Evolutionary conservation across 2,113 vertebrate genomes (phyloP).

Genomic region (Enhydra lutris): DNA sequence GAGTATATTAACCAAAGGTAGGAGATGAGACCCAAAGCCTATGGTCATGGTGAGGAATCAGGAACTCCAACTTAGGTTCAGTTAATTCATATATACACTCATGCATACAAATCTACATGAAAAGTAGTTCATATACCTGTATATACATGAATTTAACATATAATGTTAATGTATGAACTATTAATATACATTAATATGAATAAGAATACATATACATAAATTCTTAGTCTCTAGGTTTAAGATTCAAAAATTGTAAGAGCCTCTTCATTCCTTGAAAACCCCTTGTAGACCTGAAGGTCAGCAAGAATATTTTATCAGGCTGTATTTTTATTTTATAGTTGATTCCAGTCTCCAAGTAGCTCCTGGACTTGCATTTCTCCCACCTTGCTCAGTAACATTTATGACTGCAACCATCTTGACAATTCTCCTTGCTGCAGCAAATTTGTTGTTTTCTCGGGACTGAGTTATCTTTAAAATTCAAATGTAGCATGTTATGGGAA

Average conservation of each 20-base stretch:
- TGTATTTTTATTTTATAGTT: neutral
- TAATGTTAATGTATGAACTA: neutral
- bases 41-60: neutral
- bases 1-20: neutral
- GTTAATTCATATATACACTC: neutral
- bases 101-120: neutral
- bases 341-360: neutral
- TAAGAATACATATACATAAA: neutral
- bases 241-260: neutral
- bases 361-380: neutral
- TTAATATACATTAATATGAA: neutral
- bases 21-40: neutral
- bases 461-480: conserved; percentile 33
- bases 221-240: neutral
- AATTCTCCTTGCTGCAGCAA: neutral
- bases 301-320: neutral
- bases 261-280: neutral
- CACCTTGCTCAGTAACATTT: neutral
- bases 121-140: neutral
- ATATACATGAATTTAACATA: neutral
- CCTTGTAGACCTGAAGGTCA: neutral
- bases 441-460: neutral
- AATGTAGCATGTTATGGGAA: neutral
- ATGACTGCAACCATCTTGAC: neutral
- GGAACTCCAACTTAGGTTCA: neutral